Evolutionary conservation across 2,797 vertebrate genomes (phyloP).

Genomic region (Australoheros facetus): DNA sequence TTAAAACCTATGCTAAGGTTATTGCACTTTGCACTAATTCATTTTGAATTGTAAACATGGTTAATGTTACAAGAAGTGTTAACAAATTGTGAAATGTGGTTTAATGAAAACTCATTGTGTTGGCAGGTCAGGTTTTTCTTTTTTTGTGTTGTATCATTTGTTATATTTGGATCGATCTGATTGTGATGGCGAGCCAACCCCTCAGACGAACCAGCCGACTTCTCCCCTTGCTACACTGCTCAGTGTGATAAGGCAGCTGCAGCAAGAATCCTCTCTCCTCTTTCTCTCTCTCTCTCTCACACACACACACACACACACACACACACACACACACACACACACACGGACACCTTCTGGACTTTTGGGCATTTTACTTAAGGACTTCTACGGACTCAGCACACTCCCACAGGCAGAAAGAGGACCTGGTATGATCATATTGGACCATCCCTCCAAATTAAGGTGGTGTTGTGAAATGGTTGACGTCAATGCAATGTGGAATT

Average conservation of each 20-base stretch:
- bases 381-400: background rate
- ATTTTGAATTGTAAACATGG: background rate
- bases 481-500: fast-evolving
- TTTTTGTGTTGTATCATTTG: background rate
- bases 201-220: fast-evolving
- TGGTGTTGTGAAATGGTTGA: background rate
- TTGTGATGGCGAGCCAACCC: background rate
- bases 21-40: background rate
- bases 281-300: background rate
- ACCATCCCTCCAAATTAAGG: background rate
- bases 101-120: background rate
- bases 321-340: background rate
- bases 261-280: background rate
- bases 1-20: background rate
- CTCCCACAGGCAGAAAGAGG: background rate
- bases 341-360: background rate
- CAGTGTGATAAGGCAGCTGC: background rate
- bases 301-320: background rate
- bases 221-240: fast-evolving
- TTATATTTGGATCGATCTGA: background rate
- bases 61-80: background rate
- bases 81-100: background rate
- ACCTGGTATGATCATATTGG: background rate
- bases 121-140: background rate
- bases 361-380: background rate